Base-by-base conservation (phyloP, 2,888 invertebrate species). In the Tenthredo distinguenda region DNA sequence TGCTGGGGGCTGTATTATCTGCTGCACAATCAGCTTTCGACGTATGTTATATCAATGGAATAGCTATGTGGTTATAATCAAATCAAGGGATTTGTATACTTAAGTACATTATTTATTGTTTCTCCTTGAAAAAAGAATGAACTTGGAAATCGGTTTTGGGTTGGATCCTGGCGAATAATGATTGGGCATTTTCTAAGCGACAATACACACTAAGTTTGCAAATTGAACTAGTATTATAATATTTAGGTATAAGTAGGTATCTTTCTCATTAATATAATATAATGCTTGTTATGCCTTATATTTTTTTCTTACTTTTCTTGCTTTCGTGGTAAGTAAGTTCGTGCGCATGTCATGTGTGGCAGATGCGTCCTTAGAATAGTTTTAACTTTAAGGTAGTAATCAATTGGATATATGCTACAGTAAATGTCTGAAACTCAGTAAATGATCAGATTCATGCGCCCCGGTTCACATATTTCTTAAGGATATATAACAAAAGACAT, bases 121-220 rank as follows among this genome's bases (percentile, higher is more conserved):
- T 91, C 91, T 92, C 88, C 91, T 93, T 93, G 91, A 93, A 93
- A 93, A 93, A 93, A 92, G 92, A 93, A 92, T 93, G 91, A 93
- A 93, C 92, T 93, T 91, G 92, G 81, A 92, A 93, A 92, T 91
- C 88, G 90, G 89, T 93, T 88, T 87, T 87, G 87, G 86, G 87
- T 88, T 91, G 91, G 89, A 91, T 92, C 91, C 91, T 92, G 91
- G 92, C 92, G 92, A 92, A 90, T 93, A 92, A 93, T 93, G 92
- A 92, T 91, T 91, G 92, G 92, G 92, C 91, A 92, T 74, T 74
- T 92, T 91, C 90, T 90, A 93, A 93, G 93, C 93, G 92, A 92
- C 91, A 89, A 90, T 93, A 92, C 91, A 92, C 92, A 93, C 92
- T 93, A 93, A 92, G 90, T 93, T 90, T 92, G 92, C 91, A 92